Conservation (phyloP, 2,797 vertebrate species). For the Knipowitschia caucasica region DNA sequence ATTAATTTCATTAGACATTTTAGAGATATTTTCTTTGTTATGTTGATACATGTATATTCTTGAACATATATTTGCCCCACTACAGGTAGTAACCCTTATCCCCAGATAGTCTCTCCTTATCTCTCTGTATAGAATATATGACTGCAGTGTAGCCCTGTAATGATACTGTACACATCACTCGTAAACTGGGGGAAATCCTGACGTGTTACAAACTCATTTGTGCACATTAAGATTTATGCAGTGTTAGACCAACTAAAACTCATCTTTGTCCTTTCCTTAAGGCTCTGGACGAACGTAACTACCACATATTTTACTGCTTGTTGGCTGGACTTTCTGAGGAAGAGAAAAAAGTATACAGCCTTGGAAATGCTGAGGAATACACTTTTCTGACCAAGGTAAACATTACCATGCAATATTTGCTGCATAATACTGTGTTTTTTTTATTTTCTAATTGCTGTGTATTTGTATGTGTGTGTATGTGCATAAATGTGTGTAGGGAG, state of each 20-base stretch:
- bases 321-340: conserved; percentile 82
- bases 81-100: neutral
- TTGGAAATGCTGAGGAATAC: conserved; percentile 83
- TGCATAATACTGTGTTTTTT: neutral
- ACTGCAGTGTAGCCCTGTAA: conserved; percentile 2
- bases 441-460: neutral
- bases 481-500: conserved; percentile 70
- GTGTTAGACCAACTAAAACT: neutral
- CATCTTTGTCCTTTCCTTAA: conserved; percentile 39
- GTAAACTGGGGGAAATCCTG: neutral
- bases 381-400: conserved; percentile 85
- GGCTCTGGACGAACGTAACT: conserved; percentile 88
- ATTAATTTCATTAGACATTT: too few relatives aligned
- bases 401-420: neutral
- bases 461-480: neutral
- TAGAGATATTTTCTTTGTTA: too few relatives aligned
- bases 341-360: conserved; percentile 79
- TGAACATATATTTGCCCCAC: conserved; percentile 1
- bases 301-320: conserved; percentile 95
- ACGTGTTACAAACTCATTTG: neutral
- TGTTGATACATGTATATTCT: too few relatives aligned
- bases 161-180: conserved; percentile 6
- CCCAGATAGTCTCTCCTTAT: conserved; percentile 15
- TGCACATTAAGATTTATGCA: neutral
- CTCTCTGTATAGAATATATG: neutral